Percentiles rank a stretch among this genome's conserved stretches.
Evolutionary conservation across 2,113 vertebrate genomes (phyloP).

Genomic region (Mus spicilegus): DNA sequence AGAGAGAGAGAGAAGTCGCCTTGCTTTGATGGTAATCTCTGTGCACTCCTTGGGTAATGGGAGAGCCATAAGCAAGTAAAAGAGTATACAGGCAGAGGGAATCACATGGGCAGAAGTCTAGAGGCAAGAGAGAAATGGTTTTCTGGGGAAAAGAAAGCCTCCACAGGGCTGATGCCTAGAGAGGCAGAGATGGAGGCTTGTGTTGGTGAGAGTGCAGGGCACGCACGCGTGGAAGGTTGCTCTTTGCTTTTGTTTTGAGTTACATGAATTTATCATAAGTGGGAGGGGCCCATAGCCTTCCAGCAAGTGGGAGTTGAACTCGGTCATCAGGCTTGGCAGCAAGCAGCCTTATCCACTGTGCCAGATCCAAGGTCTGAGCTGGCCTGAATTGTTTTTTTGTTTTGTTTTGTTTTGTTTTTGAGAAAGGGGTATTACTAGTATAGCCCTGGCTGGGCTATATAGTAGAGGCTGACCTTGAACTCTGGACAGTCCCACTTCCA

Average conservation of each 20-base stretch:
- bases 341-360: background rate
- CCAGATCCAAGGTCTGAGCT: background rate
- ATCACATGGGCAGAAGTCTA: background rate
- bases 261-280: background rate
- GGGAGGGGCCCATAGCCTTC: background rate
- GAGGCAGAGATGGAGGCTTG: background rate
- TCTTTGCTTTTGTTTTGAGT: background rate
- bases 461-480: background rate
- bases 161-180: background rate
- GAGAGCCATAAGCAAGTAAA: background rate
- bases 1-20: background rate
- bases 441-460: background rate
- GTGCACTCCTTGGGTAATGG: background rate
- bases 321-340: background rate
- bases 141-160: background rate
- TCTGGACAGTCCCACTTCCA: background rate
- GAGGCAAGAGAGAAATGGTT: constrained; percentile 27
- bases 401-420: background rate
- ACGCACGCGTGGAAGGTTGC: background rate
- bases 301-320: background rate
- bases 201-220: background rate
- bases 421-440: background rate
- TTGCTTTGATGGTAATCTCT: background rate
- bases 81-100: background rate
- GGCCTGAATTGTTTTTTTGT: background rate